Base-by-base conservation (phyloP, 37 sponge, comb jelly and placozoan species). In the Petrosia ficiformis region DNA sequence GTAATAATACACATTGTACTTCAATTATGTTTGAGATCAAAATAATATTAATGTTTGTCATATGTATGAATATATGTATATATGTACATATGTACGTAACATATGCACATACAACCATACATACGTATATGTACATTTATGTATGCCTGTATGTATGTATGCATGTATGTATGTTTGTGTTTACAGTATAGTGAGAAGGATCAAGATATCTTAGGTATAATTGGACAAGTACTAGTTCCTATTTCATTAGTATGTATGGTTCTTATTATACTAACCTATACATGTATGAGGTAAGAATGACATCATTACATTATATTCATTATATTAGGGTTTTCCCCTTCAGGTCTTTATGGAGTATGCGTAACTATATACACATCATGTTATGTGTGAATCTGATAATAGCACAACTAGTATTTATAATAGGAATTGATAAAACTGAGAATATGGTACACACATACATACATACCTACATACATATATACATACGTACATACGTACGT, bases 291-390 rank as follows among this genome's bases (percentile, higher is more conserved):
- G 89, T 82, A 33, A 77, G 74, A 56, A 3, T 16, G 21, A 2
- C 66, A 10, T 4, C 37, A n/a, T n/a, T n/a, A n/a, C n/a, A n/a
- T n/a, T n/a, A n/a, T n/a, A n/a, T n/a, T n/a, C n/a, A n/a, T n/a
- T n/a, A n/a, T n/a, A n/a, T n/a, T n/a, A n/a, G n/a, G n/a, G n/a
- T n/a, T n/a, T n/a, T n/a, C n/a, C n/a, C n/a, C n/a, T n/a, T n/a
- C 69, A 85, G 80, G 66, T 0, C 77, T 25, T 73, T 89, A 65
- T 89, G 90, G 90, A 71, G 81, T 37, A 78, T 89, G 59, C 39
- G 84, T 0, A 80, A 39, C 34, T 89, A 72, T 63, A 77, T 84
- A 19, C 84, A 89, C 64, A 54, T 84, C 72, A 78, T 84, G 59
- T 63, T 89, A 19, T 89, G 85, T 28, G 16, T 66, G 48, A 69